These are phyloP conservation scores for Crambe crambe DNA, from an alignment of 37 sponge, comb jelly and placozoan species.

Conservation along the genomic window DNA sequence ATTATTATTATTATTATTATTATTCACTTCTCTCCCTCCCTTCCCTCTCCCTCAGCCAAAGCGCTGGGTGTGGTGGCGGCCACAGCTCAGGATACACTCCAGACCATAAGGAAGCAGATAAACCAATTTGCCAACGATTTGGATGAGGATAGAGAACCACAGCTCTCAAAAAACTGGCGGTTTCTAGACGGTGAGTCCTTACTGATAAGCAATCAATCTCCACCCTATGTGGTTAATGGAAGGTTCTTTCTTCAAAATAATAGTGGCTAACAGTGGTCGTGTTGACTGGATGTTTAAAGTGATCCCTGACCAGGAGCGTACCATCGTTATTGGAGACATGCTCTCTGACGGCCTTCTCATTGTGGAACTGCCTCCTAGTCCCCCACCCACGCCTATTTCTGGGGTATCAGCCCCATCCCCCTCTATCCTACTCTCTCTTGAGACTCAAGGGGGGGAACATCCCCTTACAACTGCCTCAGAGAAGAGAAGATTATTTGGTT, in stretches of 20 bases:
- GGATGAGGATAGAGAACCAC: not conserved
- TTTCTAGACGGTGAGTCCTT: constrained; percentile 81
- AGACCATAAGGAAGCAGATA: constrained; percentile 38
- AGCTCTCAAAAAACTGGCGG: constrained; percentile 54
- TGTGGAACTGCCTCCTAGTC: constrained; percentile 34
- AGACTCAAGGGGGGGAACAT: not conserved
- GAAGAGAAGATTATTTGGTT: constrained; percentile 5
- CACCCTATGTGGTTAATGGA: too few relatives aligned
- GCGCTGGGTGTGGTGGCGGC: constrained; percentile 54
- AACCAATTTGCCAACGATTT: constrained; percentile 14
- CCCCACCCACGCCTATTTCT: not conserved
- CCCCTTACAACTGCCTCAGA: not conserved
- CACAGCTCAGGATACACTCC: constrained; percentile 38
- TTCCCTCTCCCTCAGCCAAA: constrained; percentile 37
- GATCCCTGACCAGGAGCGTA: constrained; percentile 68
- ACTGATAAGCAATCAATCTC: too few relatives aligned
- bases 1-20: not conserved
- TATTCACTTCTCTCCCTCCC: not conserved
- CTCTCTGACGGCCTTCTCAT: constrained; percentile 59
- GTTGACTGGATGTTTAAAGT: constrained; percentile 57
- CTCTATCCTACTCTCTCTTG: constrained; percentile 29
- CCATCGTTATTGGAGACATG: constrained; percentile 51
- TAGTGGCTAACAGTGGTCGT: constrained; percentile 45
- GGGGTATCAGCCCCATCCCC: not conserved
- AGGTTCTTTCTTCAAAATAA: too few relatives aligned